Base-by-base conservation (phyloP, 1,140 invertebrate species). In the Vollenhovia emeryi region DNA sequence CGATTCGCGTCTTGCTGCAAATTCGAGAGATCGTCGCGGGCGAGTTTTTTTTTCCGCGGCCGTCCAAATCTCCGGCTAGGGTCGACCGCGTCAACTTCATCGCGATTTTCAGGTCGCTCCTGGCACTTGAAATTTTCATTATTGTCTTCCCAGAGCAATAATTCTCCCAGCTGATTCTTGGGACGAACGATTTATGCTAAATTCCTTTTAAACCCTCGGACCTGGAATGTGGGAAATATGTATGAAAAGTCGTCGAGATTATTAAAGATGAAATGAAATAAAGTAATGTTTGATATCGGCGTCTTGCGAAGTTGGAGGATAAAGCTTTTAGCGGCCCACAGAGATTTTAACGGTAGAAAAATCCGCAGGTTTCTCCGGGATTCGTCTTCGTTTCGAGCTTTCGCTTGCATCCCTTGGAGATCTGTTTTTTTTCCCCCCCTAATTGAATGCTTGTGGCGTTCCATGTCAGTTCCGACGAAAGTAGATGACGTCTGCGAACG, bases 71-170 rank as follows among this genome's bases (percentile, higher is more conserved):
- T 73, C 27, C 36, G 24, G 50, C 13, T 71, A 82, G 36, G 7
- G 57, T 82, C 52, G 66, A 73, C 7, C 52, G 5, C 78, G 76
- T 11, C 1, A 69, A 43, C 7, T 80, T 43, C 30, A 6, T 7
- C 7, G 24, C 21, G n/a, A 40, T 68, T 68, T 52, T 24, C 13
- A 30, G 33, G 1, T 48, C 30, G 8, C 36, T 21, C 5, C 11
- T 40, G 7, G 7, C 11, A 48, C 13, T 76, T 43, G 24, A 8
- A 57, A 69, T 24, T 69, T 52, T 62, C 6, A 43, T 43, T 13
- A 11, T 21, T 64, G 48, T 48, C 6, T 8, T 74, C 30, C 55
- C 7, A 57, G 4, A 74, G 13, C 36, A 52, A 27, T 36, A 18
- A 5, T 11, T 43, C 9, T 40, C 18, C 18, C 18, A 52, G 7